These are phyloP conservation scores for Meteorus colon DNA, from an alignment of 2,888 invertebrate species.

Conservation along the genomic window DNA sequence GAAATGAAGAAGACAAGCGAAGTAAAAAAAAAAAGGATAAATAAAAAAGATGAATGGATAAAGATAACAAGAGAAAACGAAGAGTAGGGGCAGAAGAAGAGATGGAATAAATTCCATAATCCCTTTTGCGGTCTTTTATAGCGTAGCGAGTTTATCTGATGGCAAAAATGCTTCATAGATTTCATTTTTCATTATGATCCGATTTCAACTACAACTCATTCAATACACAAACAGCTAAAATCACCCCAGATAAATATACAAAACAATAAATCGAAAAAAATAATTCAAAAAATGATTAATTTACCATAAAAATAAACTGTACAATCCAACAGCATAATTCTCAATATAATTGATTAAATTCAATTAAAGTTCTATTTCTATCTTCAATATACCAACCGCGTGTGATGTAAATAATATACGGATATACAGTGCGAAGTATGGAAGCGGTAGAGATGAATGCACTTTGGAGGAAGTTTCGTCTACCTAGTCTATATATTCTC, in stretches of 20 bases:
- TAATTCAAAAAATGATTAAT: too few species aligned
- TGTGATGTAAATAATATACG: background rate
- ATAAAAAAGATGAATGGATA: background rate
- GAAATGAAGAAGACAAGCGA: background rate
- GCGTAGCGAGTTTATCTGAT: constrained; percentile 67
- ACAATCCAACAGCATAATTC: too few species aligned
- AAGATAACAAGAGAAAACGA: background rate
- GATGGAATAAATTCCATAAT: constrained; percentile 68
- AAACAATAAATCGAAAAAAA: too few species aligned
- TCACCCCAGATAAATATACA: too few species aligned
- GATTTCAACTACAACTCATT: constrained; percentile 1
- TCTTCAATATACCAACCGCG: too few species aligned
- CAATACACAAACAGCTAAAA: background rate
- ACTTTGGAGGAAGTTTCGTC: constrained; percentile 31
- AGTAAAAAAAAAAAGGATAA: constrained; percentile 4
- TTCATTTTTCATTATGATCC: constrained; percentile 19
- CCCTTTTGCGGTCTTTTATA: constrained; percentile 66
- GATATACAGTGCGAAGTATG: background rate
- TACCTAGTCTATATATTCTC: constrained; percentile 3
- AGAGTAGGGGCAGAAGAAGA: background rate
- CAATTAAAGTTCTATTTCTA: too few species aligned
- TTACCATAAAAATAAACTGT: too few species aligned
- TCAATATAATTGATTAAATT: too few species aligned
- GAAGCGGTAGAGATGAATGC: constrained; percentile 27
- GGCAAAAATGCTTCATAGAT: constrained; percentile 51